phyloP scores from a whole-genome alignment of 2,113 vertebrate species.

The Macaca nemestrina region DNA sequence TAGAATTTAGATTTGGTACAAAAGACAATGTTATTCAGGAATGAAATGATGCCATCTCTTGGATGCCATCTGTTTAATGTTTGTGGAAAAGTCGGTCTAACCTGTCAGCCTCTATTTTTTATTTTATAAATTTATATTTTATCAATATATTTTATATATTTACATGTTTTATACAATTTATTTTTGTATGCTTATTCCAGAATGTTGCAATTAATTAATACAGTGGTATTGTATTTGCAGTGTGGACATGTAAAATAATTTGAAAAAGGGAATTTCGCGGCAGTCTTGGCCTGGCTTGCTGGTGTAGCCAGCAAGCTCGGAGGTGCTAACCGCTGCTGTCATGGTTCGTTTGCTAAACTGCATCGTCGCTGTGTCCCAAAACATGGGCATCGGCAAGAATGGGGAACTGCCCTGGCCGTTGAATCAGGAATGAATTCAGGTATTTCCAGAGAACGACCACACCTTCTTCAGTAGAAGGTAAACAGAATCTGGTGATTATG shows the following conservation, averaged over 20 bases:
- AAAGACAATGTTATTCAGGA: not conserved
- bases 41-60: not conserved
- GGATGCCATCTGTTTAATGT: not conserved
- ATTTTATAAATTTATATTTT: not conserved
- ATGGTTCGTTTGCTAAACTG: no score
- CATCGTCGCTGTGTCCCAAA: no score
- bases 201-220: not conserved
- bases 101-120: not conserved
- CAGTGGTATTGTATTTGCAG: not conserved
- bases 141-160: not conserved
- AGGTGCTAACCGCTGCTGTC: no score
- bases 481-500: no score
- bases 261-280: not conserved
- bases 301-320: no score
- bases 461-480: no score
- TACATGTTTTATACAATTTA: not conserved
- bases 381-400: no score
- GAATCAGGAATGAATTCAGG: no score
- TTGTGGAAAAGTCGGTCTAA: not conserved
- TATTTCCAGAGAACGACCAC: no score
- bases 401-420: no score
- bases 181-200: not conserved
- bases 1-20: not conserved
- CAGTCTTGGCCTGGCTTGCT: no score
- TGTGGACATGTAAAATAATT: not conserved